Evolutionary conservation across 1,140 invertebrate species (phyloP), one percentile per base, ranked within the genome.

Genomic region (Belonocnema kinseyi): DNA sequence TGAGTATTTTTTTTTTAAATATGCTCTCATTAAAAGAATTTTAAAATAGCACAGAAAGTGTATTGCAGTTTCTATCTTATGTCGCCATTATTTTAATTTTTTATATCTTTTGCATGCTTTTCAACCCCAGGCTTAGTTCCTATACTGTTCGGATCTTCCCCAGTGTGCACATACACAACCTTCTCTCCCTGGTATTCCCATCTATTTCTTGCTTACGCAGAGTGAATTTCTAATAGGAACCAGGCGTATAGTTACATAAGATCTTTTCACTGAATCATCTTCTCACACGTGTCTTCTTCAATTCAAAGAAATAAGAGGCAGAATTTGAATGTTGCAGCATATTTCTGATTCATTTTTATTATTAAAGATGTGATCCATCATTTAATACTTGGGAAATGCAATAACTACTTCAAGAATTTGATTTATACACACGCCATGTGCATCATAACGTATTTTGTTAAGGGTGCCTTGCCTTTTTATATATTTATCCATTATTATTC

Each of bases 141-240:
- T 46, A 11, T 58, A 58, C 26, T 58, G n/a, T n/a, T n/a, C n/a
- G n/a, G n/a, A n/a, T n/a, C 26, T 21, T 11, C 56, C 56, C 26
- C 21, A 26, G 21, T 33, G 10, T 56, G 19, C 26, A 33, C 21
- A 33, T 21, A 33, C 21, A 58, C 56, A n/a, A 58, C 56, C 10
- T 58, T 0, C 19, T 11, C 19, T 33, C 56, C 21, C 56, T 58
- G 19, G 33, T 58, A 21, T 21, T 58, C 19, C 19, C 56, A 26
- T 58, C 3, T 58, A 58, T 21, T 58, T 58, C 56, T 58, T 58
- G 56, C 19, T 58, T 58, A 58, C 56, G 56, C 56, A 58, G 56
- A 26, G 19, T 58, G 56, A 58, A 58, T 58, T 58, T 58, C 56
- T 58, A 58, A 58, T 58, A 21, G 8, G 56, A 13, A 58, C 12